Conservation (phyloP, 2,113 vertebrate species). For the Salvelinus namaycush region DNA sequence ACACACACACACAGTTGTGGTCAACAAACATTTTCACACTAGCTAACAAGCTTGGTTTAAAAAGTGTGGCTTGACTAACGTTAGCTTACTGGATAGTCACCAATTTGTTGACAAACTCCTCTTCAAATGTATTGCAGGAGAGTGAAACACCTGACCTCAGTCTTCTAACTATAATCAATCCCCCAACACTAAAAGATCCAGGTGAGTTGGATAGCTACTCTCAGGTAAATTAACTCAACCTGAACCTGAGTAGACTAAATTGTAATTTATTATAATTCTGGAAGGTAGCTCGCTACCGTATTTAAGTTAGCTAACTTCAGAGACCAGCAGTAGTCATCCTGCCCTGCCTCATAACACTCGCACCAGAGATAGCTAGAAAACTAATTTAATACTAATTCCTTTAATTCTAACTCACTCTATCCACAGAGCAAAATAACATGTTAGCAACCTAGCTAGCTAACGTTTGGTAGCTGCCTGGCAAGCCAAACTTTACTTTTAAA, state of each 20-base stretch:
- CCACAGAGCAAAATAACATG: not conserved
- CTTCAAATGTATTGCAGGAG: not conserved
- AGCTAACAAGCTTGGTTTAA: not conserved
- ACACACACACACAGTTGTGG: not conserved
- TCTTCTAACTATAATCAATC: not conserved
- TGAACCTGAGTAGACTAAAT: too few relatives aligned
- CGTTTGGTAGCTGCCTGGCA: conserved; percentile 10
- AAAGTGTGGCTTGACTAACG: not conserved
- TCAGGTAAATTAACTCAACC: not conserved
- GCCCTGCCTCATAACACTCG: not conserved
- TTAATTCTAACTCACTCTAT: not conserved
- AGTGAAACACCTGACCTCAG: not conserved
- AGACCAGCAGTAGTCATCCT: not conserved
- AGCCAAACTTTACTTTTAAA: conserved; percentile 58
- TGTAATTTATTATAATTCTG: too few relatives aligned
- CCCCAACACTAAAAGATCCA: not conserved
- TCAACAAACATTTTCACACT: not conserved
- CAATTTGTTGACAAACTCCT: not conserved
- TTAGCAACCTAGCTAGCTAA: conserved; percentile 2
- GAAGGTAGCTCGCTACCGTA: too few relatives aligned
- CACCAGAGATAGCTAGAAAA: too few relatives aligned
- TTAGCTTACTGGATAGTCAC: not conserved
- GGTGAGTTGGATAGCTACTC: not conserved
- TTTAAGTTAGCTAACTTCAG: not conserved
- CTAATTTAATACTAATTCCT: too few relatives aligned